A percentile compares a stretch with the other conserved stretches of the same genome.
Conservation (phyloP, 2,113 vertebrate species). For the Agelaius phoeniceus region DNA sequence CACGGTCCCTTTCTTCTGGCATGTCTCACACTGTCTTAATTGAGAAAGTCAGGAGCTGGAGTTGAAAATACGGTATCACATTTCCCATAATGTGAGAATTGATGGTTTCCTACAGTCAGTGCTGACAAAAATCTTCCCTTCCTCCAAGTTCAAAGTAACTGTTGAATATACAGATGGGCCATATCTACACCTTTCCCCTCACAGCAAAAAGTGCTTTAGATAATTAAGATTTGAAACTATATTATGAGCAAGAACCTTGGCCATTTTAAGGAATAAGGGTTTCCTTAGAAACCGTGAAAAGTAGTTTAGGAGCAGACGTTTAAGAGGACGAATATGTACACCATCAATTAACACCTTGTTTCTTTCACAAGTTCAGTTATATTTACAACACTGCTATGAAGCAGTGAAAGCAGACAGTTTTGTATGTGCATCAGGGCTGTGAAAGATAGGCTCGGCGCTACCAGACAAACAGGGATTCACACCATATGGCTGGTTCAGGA, state of each 20-base stretch:
- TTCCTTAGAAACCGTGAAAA: conserved; percentile 64
- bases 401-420: conserved; percentile 46
- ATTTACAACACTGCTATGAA: conserved; percentile 65
- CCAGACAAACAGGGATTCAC: conserved; percentile 52
- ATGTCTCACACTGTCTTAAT: conserved; percentile 56
- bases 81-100: conserved; percentile 55
- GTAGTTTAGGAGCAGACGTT: conserved; percentile 36
- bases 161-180: conserved; percentile 64
- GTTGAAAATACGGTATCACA: conserved; percentile 40
- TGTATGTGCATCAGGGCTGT: conserved; percentile 27
- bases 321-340: conserved; percentile 22
- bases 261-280: conserved; percentile 47
- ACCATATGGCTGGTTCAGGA: conserved; percentile 58
- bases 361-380: conserved; percentile 66
- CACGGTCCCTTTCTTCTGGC: conserved; percentile 33
- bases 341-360: conserved; percentile 55
- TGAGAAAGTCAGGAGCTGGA: conserved; percentile 42
- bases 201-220: conserved; percentile 1
- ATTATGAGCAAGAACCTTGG: conserved; percentile 22
- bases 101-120: conserved; percentile 56
- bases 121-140: conserved; percentile 38
- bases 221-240: conserved; percentile 43
- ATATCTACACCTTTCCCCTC: conserved; percentile 42
- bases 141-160: conserved; percentile 54
- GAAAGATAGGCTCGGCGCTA: conserved; percentile 18